Base-by-base conservation (phyloP, 2,113 vertebrate species). In the Phylloscopus trochilus region DNA sequence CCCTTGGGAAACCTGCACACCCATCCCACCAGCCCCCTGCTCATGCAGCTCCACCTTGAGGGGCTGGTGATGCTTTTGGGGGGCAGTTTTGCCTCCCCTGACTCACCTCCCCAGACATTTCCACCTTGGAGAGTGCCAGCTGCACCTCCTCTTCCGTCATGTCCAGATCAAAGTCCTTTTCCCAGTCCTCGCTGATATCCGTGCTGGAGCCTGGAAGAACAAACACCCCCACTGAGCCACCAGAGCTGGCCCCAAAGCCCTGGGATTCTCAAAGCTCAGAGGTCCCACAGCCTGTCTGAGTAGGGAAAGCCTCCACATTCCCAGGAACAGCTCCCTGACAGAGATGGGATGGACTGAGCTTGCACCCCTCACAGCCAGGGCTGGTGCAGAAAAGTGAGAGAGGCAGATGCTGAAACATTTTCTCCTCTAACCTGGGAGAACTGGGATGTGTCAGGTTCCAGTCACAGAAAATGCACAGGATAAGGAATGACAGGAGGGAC, bases 121-220 rank as follows among this genome's bases (percentile, higher is more conserved):
- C 98, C 68, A 98, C 98, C 97, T 98, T 99, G 4, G 99, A 99
- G 24, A 99, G 98, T 0, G 98, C 99, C 97, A 99, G 90, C 94
- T 99, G 99, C 46, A 99, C 99, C 94, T 99, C 99, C 66, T 99
- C 99, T 62, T 99, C 99, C 0, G 99, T 99, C 99, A 99, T 99
- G 97, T 99, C 99, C 98, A 99, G 95, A 91, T 99, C 99, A 86
- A 99, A 99, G 93, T 99, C 99, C 96, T 99, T 99, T 60, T 99
- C 99, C 99, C 99, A 99, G 97, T 99, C 99, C 95, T 99, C 99
- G 6, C 99, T 99, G 93, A 99, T 98, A 11, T 99, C 99, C 0
- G 99, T 99, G 97, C 99, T 99, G 39, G 99, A 99, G 75, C 99
- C 99, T 99, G 93, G 13, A 97, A 97, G 23, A 94, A 95, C 28